phyloP scores from a whole-genome alignment of 2,113 vertebrate genomes.

The Clarias batrachus region DNA sequence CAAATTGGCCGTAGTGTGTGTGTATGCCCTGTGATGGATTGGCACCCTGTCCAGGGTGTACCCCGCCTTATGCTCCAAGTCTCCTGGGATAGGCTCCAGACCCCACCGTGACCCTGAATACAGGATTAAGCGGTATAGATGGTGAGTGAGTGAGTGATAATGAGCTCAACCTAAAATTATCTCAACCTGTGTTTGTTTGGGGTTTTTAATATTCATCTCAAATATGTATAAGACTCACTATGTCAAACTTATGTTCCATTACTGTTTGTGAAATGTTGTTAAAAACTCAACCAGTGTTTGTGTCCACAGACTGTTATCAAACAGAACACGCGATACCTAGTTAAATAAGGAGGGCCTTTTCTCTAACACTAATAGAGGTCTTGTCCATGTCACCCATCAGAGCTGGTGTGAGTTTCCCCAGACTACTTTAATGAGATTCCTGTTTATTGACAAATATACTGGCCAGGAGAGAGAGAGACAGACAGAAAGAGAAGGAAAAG shows the following conservation, averaged over 20 bases:
- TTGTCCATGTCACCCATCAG: conserved; percentile 22
- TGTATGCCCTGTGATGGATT: no score
- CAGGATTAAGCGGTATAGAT: no score
- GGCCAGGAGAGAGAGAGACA: neutral
- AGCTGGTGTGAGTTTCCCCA: conserved; percentile 28
- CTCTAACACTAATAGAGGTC: conserved; percentile 39
- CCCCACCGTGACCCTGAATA: no score
- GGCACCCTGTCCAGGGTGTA: no score
- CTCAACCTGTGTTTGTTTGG: no score
- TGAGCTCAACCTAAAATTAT: no score
- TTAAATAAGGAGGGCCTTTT: conserved; percentile 62
- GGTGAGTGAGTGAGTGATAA: no score
- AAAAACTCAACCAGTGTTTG: conserved; percentile 60
- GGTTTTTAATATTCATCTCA: no score
- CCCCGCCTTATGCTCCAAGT: no score
- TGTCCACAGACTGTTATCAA: conserved; percentile 43
- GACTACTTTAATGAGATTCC: conserved; percentile 38
- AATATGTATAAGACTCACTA: no score
- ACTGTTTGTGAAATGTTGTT: conserved; percentile 63
- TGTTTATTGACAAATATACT: conserved; percentile 11
- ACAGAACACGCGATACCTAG: conserved; percentile 62
- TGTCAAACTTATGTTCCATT: conserved; percentile 2
- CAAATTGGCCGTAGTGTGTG: no score
- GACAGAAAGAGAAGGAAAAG: neutral
- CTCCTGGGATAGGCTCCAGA: no score